phyloP scores from a whole-genome alignment of 2,888 invertebrate species.

The Polyploca ridens region DNA sequence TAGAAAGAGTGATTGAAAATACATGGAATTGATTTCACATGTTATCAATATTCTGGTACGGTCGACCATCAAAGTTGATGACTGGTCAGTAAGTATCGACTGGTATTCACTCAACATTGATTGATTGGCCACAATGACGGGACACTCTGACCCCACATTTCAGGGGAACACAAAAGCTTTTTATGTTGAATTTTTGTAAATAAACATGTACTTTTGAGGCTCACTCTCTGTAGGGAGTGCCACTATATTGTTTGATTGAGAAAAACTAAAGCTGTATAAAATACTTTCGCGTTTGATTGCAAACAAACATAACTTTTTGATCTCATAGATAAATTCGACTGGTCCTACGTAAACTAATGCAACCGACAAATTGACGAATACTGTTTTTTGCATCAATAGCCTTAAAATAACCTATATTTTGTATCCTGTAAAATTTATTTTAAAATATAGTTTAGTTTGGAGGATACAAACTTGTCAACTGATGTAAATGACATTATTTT shows the following conservation, averaged over 20 bases:
- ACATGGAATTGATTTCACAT: not conserved
- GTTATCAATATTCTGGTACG: not conserved
- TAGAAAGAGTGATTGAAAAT: not conserved
- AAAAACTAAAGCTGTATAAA: not conserved
- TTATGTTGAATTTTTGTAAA: conserved; percentile 9
- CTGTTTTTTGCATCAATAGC: too few species aligned
- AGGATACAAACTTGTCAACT: too few species aligned
- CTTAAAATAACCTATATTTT: too few species aligned
- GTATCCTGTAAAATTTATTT: too few species aligned
- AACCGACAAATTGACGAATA: too few species aligned
- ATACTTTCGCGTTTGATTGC: not conserved
- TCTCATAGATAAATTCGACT: too few species aligned
- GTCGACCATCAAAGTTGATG: conserved; percentile 23
- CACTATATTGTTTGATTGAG: conserved; percentile 3
- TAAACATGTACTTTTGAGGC: conserved; percentile 8
- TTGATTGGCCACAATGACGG: conserved; percentile 39
- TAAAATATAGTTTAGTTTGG: too few species aligned
- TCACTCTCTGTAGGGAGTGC: conserved; percentile 1
- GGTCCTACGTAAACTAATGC: too few species aligned
- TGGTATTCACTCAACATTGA: conserved; percentile 30
- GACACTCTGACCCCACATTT: conserved; percentile 10
- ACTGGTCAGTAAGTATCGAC: conserved; percentile 41
- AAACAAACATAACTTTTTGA: too few species aligned
- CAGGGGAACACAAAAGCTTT: conserved; percentile 3
- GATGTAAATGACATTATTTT: too few species aligned